A percentile compares a stretch with the other conserved stretches of the same genome.
Evolutionary conservation across 1,140 invertebrate species (phyloP).

Genomic region (Carposina sasakii): DNA sequence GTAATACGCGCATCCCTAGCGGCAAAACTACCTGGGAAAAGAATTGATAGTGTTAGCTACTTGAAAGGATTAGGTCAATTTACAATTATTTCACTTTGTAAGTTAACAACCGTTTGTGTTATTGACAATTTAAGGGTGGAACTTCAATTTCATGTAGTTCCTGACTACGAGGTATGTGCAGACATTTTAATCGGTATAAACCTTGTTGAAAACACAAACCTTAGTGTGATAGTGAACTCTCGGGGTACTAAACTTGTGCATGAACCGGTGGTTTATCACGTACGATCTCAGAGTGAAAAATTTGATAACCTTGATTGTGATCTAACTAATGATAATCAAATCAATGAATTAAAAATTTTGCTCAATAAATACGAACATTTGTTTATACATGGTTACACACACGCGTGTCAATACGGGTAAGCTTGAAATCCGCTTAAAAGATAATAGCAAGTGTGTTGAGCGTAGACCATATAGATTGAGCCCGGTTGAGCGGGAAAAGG

Average conservation of each 20-base stretch:
- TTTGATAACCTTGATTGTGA: conserved; percentile 5
- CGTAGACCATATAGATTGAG: conserved; percentile 7
- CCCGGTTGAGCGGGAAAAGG: conserved; percentile 5
- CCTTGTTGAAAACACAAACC: neutral
- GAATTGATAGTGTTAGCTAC: neutral
- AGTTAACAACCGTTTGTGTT: no score
- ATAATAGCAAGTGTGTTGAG: neutral
- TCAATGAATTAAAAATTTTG: neutral
- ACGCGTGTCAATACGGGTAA: neutral
- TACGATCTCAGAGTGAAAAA: conserved; percentile 2
- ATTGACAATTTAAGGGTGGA: no score
- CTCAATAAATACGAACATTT: neutral
- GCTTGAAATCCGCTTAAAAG: conserved; percentile 4
- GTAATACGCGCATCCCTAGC: neutral
- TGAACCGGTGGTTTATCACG: conserved; percentile 3
- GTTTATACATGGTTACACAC: conserved; percentile 1
- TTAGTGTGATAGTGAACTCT: conserved; percentile 19
- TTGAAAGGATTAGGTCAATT: neutral
- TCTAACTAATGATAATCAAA: neutral
- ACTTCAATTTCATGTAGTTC: conserved; percentile 1
- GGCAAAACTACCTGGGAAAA: conserved; percentile 8
- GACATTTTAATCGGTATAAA: conserved; percentile 4
- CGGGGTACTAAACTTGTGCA: conserved; percentile 16
- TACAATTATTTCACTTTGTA: no score
- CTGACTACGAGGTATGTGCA: conserved; percentile 6